A percentile compares a stretch with the other conserved stretches of the same genome.
Conservation (phyloP, 2,888 invertebrate genomes). For the Philaethria dido region DNA sequence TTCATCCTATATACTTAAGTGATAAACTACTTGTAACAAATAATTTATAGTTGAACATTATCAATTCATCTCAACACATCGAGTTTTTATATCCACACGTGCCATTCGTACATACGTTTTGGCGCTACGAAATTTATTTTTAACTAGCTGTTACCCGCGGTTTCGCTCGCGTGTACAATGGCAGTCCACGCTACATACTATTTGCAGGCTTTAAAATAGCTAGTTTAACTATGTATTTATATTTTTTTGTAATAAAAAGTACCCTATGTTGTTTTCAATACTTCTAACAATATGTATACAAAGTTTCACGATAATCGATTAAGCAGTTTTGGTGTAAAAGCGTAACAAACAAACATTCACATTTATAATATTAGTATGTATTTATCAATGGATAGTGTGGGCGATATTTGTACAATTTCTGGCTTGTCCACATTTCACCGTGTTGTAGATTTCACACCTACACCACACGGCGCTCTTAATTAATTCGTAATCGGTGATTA, state of each 20-base stretch:
- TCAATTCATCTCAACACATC: background rate
- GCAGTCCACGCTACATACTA: no score
- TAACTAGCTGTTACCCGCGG: no score
- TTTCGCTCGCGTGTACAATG: no score
- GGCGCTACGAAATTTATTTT: slow-evolving; percentile 34
- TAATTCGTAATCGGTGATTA: slow-evolving; percentile 26
- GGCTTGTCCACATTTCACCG: slow-evolving; percentile 45
- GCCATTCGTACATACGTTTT: slow-evolving; percentile 24
- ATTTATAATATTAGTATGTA: no score
- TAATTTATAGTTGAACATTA: background rate
- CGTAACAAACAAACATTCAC: no score
- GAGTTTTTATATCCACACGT: slow-evolving; percentile 13
- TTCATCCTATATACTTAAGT: background rate
- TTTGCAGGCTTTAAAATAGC: no score
- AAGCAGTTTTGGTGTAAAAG: no score
- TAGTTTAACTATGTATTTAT: no score
- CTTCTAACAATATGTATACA: no score
- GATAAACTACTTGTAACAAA: background rate
- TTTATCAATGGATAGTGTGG: slow-evolving; percentile 42
- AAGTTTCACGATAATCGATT: no score
- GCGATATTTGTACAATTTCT: slow-evolving; percentile 41
- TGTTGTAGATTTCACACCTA: slow-evolving; percentile 47
- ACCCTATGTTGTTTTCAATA: no score
- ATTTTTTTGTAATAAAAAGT: no score
- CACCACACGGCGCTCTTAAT: slow-evolving; percentile 42